Percentiles rank a stretch among this genome's conserved stretches.
Conservation (phyloP, 2,797 vertebrate genomes). For the Centropyge bicolor region DNA sequence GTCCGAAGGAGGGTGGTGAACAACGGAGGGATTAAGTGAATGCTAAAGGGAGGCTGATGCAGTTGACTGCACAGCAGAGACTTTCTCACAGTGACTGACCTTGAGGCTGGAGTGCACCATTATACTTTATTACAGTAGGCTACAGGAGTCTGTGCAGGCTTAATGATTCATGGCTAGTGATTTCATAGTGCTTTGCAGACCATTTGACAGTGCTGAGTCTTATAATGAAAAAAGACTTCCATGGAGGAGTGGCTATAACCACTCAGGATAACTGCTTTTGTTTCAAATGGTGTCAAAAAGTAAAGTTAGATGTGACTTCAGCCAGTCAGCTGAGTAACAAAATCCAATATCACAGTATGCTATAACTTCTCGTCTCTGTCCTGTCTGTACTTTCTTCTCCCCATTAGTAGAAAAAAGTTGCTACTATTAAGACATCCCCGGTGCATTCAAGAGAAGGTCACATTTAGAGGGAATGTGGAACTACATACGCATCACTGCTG, state of each 20-base stretch:
- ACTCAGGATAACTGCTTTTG: constrained; percentile 44
- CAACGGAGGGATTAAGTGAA: constrained; percentile 49
- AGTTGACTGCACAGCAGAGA: constrained; percentile 36
- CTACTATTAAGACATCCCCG: constrained; percentile 17
- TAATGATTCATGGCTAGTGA: constrained; percentile 78
- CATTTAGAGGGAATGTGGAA: constrained; percentile 33
- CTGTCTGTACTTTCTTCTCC: constrained; percentile 19
- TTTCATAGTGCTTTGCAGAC: constrained; percentile 76
- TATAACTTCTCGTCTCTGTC: constrained; percentile 13
- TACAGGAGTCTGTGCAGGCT: constrained; percentile 66
- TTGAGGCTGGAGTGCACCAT: constrained; percentile 74
- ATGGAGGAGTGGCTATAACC: constrained; percentile 32
- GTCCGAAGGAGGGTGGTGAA: constrained; percentile 21
- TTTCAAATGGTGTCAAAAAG: constrained; percentile 60
- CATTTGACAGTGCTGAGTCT: constrained; percentile 73
- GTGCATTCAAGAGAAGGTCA: constrained; percentile 56
- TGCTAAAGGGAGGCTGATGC: constrained; percentile 46
- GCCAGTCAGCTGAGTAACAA: constrained; percentile 15
- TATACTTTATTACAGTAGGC: constrained; percentile 74
- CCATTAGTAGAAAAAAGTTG: constrained; percentile 27
- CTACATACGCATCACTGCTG: constrained; percentile 28
- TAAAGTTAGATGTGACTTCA: constrained; percentile 57
- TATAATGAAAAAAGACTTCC: constrained; percentile 47
- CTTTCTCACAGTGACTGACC: constrained; percentile 66
- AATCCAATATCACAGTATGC: constrained; percentile 12